Conservation (phyloP, 1,140 invertebrate genomes). For the Brachionus calyciflorus region DNA sequence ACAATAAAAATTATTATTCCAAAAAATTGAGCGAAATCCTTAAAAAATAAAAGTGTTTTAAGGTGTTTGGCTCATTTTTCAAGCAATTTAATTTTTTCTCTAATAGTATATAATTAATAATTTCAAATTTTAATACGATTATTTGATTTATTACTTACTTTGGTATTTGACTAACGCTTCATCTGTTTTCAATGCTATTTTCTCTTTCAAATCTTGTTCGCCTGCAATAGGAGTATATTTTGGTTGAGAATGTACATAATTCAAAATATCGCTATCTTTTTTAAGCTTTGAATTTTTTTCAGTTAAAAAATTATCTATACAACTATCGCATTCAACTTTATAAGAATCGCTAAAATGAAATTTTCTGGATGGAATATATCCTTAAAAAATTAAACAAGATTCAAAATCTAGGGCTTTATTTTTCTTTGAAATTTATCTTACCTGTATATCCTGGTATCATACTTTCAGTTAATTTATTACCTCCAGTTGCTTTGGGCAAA, state of each 20-base stretch:
- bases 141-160: not conserved
- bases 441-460: constrained; percentile 61
- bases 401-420: not conserved
- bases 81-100: not conserved
- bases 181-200: constrained; percentile 48
- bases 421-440: constrained; percentile 11
- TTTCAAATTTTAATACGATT: not conserved
- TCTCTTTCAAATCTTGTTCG: constrained; percentile 55
- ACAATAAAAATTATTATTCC: too few species aligned
- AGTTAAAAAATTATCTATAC: constrained; percentile 55
- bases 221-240: constrained; percentile 53
- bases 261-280: constrained; percentile 52
- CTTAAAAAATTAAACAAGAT: constrained; percentile 50
- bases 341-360: constrained; percentile 59
- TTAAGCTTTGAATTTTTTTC: constrained; percentile 51
- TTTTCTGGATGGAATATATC: constrained; percentile 57
- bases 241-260: constrained; percentile 51
- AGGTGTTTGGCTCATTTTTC: too few species aligned
- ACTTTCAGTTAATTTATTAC: constrained; percentile 58
- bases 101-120: too few species aligned
- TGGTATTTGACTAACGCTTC: constrained; percentile 1
- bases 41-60: too few species aligned
- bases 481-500: constrained; percentile 55
- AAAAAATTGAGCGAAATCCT: too few species aligned
- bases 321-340: constrained; percentile 56